Evolutionary conservation across 2,888 invertebrate genomes (phyloP), one percentile per base, ranked within the genome.

Genomic region (Colostygia pectinataria): DNA sequence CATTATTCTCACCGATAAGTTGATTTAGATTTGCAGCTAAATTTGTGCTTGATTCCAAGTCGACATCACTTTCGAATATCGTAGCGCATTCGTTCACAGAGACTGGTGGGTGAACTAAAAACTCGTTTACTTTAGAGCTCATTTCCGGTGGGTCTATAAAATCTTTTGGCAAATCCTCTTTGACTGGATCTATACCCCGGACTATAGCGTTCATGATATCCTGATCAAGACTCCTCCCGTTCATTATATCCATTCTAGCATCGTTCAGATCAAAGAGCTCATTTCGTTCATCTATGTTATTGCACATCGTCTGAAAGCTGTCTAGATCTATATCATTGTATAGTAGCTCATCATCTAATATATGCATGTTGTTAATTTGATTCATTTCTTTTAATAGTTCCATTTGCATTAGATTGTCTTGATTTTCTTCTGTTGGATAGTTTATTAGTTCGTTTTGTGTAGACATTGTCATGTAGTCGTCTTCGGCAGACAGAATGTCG

Each of bases 41-140:
- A 63, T 83, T 85, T 0, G 85, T 80, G 55, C 90, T 90, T 0
- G 84, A 83, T 66, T 90, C 90, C 45, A 90, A 76, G 63, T 90
- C 90, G 0, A 90, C 87, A 48, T 90, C 90, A 23, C 81, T 88
- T 61, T 90, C 90, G 43, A 90, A 90, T 63, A 90, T 90, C 1
- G 90, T 90, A 0, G 88, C 76, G 47, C 90, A 89, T 53, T 88
- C 90, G 24, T 82, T 80, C 0, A 86, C 85, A 0, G 83, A 65
- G 0, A 83, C 75, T 0, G 73, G 39, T 1, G 71, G 64, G n/a
- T 66, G 68, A 12, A 61, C 52, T 27, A 54, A 18, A 0, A 65
- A 25, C 15, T 74, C 74, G 13, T 59, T 67, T 0, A 58, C 54
- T 59, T 75, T 55, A 33, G 48, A 57, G 10, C 64, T 57, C 4